Base-by-base conservation (phyloP, 2,797 vertebrate genomes). In the Momotus momota region DNA sequence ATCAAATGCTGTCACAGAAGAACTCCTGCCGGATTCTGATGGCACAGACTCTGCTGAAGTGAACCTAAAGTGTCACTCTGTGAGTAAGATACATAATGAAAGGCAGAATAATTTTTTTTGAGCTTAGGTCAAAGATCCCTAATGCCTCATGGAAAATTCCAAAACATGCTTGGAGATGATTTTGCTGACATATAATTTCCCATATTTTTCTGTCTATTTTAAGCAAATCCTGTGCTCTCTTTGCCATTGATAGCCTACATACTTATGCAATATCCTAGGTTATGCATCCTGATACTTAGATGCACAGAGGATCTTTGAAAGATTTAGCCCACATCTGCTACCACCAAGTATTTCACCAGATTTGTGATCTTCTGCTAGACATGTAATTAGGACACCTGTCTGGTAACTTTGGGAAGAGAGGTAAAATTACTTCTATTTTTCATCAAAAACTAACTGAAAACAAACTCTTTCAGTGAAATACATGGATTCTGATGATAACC, bases 161-260 rank as follows among this genome's bases (percentile, higher is more conserved):
- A 57, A 84, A 93, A 84, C 57, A 78, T 64, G 46, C 17, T 81
- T 83, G 60, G 61, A 92, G 65, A 81, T 74, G 17, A 82, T 91
- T 92, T 87, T 92, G 91, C 90, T 91, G 88, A 96, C 69, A 69
- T 90, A 85, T 7, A 11, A 45, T 88, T 90, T 94, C 93, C 55
- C 78, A 61, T 82, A 55, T 90, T 81, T 96, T 91, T 83, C 71
- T 58, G 41, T 60, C 91, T 94, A 91, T 96, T 94, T 94, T 81
- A 90, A 86, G 93, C 55, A 72, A 48, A 31, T 62, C 65, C 51
- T 90, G 51, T 81, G 26, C 82, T 86, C 29, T 86, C 54, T 89
- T 55, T 94, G 73, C 54, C 73, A 79, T 66, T 3, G 1, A 66
- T 84, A 94, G 26, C 85, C 77, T 90, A 83, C 66, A 79, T 73